Conservation (phyloP, 2,888 invertebrate genomes). For the Yponomeuta malinellus region DNA sequence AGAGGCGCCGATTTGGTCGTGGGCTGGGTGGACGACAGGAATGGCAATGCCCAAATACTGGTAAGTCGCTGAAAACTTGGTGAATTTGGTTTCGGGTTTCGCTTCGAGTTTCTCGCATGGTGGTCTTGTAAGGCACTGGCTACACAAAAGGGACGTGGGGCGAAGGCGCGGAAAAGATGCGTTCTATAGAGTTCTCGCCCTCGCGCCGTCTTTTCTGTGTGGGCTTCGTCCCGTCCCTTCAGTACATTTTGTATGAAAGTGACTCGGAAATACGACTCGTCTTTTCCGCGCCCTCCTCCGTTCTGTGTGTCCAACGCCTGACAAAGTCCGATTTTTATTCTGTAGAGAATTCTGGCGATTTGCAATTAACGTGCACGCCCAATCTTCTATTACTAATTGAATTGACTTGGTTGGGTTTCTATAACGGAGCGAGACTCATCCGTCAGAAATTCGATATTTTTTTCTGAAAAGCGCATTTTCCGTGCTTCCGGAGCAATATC, state of each 20-base stretch:
- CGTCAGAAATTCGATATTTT: constrained; percentile 15
- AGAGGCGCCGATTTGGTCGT: constrained; percentile 90
- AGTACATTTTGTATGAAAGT: no score
- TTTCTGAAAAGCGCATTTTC: background rate
- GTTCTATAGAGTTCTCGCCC: no score
- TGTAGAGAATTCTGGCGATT: background rate
- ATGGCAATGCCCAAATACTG: constrained; percentile 83
- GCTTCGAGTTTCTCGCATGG: background rate
- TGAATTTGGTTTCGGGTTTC: background rate
- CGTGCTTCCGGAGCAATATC: background rate
- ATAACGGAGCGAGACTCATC: constrained; percentile 7
- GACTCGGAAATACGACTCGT: no score
- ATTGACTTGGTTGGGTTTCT: background rate
- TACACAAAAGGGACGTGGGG: no score
- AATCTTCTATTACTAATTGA: background rate
- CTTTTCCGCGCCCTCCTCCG: no score
- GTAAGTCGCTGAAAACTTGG: constrained; percentile 70
- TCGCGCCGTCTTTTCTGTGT: no score
- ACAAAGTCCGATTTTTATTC: background rate
- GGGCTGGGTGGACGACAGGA: constrained; percentile 89
- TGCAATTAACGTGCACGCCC: background rate
- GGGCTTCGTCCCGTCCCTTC: no score
- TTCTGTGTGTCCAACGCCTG: no score
- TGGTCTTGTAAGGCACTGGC: background rate
- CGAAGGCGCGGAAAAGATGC: no score